Conservation (phyloP, 2,113 vertebrate species). For the Silurus asotus region DNA sequence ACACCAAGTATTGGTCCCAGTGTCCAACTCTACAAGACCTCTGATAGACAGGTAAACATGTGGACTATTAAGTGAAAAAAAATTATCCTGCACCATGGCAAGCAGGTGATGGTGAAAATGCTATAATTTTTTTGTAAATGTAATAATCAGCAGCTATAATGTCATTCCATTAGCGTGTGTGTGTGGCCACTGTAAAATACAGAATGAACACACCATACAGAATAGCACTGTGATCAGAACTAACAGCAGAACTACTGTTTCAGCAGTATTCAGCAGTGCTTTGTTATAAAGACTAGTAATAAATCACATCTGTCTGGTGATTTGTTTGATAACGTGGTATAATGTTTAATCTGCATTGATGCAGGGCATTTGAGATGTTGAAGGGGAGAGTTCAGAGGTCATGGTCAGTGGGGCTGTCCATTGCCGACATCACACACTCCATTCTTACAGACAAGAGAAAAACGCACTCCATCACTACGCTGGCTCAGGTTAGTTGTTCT, state of each 20-base stretch:
- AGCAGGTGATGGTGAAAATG: neutral
- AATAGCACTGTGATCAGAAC: neutral
- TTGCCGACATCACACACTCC: constrained; percentile 88
- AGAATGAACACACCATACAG: neutral
- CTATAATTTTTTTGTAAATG: neutral
- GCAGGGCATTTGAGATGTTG: constrained; percentile 85
- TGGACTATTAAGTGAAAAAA: neutral
- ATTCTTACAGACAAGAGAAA: constrained; percentile 83
- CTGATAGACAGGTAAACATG: constrained; percentile 81
- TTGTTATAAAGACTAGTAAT: neutral
- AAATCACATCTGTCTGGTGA: too few species aligned
- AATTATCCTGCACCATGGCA: too few species aligned
- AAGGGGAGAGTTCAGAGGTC: constrained; percentile 88
- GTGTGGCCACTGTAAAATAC: too few species aligned
- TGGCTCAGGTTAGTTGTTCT: constrained; percentile 81
- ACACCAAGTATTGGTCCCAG: constrained; percentile 62
- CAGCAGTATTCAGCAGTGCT: neutral
- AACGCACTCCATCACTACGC: constrained; percentile 85
- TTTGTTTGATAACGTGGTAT: constrained; percentile 1
- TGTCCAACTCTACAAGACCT: constrained; percentile 71
- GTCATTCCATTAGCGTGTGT: neutral
- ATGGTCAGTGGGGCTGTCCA: constrained; percentile 89
- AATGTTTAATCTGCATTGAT: neutral
- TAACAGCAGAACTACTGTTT: neutral
- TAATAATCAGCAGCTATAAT: neutral